Evolutionary conservation across 2,888 invertebrate genomes (phyloP), one percentile per base, ranked within the genome.

Genomic region (Dolomedes plantarius): DNA sequence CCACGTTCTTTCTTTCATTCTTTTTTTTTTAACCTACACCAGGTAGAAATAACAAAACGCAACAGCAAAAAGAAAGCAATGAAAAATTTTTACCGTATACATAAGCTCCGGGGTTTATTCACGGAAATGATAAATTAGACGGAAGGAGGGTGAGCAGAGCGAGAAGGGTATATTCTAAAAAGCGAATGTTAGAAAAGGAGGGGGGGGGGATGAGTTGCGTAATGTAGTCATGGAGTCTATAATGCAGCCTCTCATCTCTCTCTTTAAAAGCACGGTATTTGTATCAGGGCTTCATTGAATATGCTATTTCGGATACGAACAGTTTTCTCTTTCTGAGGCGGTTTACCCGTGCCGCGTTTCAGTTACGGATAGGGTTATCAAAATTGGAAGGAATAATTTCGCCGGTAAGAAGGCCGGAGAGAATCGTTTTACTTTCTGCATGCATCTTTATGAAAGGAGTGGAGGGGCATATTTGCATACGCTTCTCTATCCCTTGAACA

Each of bases 81-180:
- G 76, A 76, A 85, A 71, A 79, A 78, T 68, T 85, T 85, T 85
- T 73, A 73, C 72, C 67, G 77, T 77, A 72, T 46, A 76, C 64
- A 76, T 69, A 76, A 76, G 46, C 68, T 69, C 23, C 50, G 67
- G 19, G 50, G 36, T 46, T 71, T 62, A 74, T 86, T 86, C 78
- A 75, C 74, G 78, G 56, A 79, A 79, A 86, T 86, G 85, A 86
- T 86, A 79, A 86, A 86, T 86, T 86, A 86, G 79, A 62, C 68
- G 46, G 75, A 64, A 11, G 46, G 85, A 67, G 85, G 78, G 31
- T 62, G 39, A 23, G 71, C 29, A 41, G 36, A 39, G 32, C 27
- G 16, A 50, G 29, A 39, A 23, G 41, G 50, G 50, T 75, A 68
- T 39, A 75, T 62, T 64, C 68, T 41, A 65, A 50, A 76, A 67